Conservation (phyloP, 1,140 invertebrate genomes). For the Eueides isabella region DNA sequence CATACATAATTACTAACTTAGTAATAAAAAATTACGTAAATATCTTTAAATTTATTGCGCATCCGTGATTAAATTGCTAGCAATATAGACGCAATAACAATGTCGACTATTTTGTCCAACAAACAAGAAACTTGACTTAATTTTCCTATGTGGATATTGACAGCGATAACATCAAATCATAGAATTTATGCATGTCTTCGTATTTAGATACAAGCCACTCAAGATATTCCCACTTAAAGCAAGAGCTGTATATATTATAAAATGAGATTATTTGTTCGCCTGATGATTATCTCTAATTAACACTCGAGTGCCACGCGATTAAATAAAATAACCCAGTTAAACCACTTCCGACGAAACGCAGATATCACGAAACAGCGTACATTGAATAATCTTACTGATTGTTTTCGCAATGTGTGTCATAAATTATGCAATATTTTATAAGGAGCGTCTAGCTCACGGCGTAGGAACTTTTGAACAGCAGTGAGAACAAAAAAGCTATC, state of each 20-base stretch:
- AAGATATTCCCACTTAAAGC: slow-evolving; percentile 63
- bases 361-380: slow-evolving; percentile 44
- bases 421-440: slow-evolving; percentile 72
- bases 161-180: slow-evolving; percentile 46
- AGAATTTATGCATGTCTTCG: slow-evolving; percentile 45
- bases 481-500: slow-evolving; percentile 73
- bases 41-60: background rate
- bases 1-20: background rate
- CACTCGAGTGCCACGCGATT: slow-evolving; percentile 69
- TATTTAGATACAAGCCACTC: slow-evolving; percentile 57
- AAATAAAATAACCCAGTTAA: slow-evolving; percentile 77
- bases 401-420: slow-evolving; percentile 62
- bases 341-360: slow-evolving; percentile 52
- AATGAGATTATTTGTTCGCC: slow-evolving; percentile 68
- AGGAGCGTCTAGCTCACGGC: slow-evolving; percentile 58
- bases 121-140: slow-evolving; percentile 18
- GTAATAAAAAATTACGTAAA: background rate
- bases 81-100: background rate
- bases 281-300: slow-evolving; percentile 75
- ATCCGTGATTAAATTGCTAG: background rate
- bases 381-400: slow-evolving; percentile 61
- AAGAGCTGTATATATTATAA: slow-evolving; percentile 61
- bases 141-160: slow-evolving; percentile 48
- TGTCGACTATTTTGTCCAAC: background rate
- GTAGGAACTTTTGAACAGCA: slow-evolving; percentile 61